Evolutionary conservation across 2,113 vertebrate species (phyloP).

Genomic region (Chascanopsetta lugubris): DNA sequence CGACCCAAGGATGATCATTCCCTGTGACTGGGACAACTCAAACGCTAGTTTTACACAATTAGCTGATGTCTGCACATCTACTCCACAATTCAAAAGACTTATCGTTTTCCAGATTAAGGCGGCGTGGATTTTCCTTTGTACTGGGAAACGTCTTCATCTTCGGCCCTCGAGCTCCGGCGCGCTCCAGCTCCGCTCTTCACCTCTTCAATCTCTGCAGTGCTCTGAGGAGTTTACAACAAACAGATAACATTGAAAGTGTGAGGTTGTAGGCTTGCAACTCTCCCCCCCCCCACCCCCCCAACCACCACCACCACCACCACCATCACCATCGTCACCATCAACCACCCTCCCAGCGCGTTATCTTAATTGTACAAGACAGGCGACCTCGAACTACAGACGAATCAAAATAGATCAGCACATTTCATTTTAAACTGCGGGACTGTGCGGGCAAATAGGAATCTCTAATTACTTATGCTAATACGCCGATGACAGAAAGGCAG

Average conservation of each 20-base stretch:
- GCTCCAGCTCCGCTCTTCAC: constrained; percentile 35
- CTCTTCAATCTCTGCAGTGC: constrained; percentile 59
- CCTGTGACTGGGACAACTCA: neutral
- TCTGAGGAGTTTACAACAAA: constrained; percentile 68
- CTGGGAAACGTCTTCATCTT: constrained; percentile 46
- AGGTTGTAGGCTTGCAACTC: constrained; percentile 50
- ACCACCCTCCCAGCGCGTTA: constrained; percentile 57
- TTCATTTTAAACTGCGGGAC: constrained; percentile 73
- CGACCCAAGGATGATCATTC: neutral
- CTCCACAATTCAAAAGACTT: constrained; percentile 11
- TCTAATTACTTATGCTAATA: constrained; percentile 83
- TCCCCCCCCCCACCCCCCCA: constrained; percentile 33
- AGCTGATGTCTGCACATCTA: constrained; percentile 9
- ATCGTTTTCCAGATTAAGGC: constrained; percentile 38
- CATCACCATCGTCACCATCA: too few species aligned
- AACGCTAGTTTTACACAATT: constrained; percentile 6
- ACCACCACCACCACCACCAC: too few species aligned
- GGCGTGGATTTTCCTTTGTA: constrained; percentile 34
- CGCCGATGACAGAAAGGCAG: constrained; percentile 46
- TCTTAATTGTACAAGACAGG: constrained; percentile 81
- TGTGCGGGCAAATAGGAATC: constrained; percentile 69
- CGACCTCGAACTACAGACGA: constrained; percentile 74
- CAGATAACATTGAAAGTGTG: constrained; percentile 45
- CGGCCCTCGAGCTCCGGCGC: constrained; percentile 42
- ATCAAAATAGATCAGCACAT: constrained; percentile 77